Evolutionary conservation across 1,140 invertebrate genomes (phyloP), one percentile per base, ranked within the genome.

Genomic region (Megalonaias nervosa): DNA sequence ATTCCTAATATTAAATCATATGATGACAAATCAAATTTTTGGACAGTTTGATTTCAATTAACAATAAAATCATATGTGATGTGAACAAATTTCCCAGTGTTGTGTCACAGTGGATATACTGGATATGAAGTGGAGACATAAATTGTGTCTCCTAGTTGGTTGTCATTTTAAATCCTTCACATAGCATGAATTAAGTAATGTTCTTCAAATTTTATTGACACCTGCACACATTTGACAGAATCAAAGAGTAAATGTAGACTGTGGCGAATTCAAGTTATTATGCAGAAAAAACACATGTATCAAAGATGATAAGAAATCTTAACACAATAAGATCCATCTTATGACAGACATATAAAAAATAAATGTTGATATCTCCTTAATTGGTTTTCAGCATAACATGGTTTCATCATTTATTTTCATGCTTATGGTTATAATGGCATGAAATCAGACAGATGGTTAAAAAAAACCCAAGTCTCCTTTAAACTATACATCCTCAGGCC

Each of bases 71-170:
- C 23, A 11, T 67, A 38, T 1, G 4, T 65, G 14, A 15, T 2
- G 21, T 64, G 12, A 55, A 55, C 26, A 55, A 21, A 55, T 74
- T 61, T 17, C 65, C 64, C 21, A 65, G 55, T 74, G 61, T 65
- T 74, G 71, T 64, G 19, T 73, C 71, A 62, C 16, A 57, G 48
- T 12, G 61, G 55, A 21, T 74, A 74, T 74, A 64, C 65, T 38
- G 66, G 73, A 23, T 74, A 67, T 59, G 73, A 74, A 56, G 73
- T 67, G 57, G 55, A 57, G 14, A 74, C 62, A 19, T 74, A 38
- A 74, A 74, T 57, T 61, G 71, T 38, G 66, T 74, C 58, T 74
- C 73, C n/a, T 64, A 74, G 65, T 58, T 9, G 19, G 4, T 74
- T 56, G 73, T 67, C 73, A 38, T 21, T 21, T 57, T 31, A 21